Base-by-base conservation (phyloP, 2,888 invertebrate genomes). In the Sialis lutaria region DNA sequence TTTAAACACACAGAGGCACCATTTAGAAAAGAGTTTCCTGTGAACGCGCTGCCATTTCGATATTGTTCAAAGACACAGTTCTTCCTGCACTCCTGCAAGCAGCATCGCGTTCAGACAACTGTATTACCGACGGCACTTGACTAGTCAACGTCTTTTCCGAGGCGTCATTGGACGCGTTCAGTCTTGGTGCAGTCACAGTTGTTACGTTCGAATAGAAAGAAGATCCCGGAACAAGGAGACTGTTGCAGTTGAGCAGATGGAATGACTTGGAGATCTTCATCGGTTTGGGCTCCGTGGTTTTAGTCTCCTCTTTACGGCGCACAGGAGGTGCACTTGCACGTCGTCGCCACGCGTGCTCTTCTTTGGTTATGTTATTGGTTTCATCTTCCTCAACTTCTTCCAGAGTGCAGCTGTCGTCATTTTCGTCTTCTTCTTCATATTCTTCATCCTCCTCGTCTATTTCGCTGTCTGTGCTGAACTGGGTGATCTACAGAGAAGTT, bases 381-480 rank as follows among this genome's bases (percentile, higher is more conserved):
- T 57, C 57, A 41, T 58, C 58, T 31, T 60, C 59, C 51, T 57
- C 58, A 44, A 59, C 59, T 7, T 37, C 37, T 7, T 37, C 37
- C 10, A 37, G 37, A 6, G 37, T 37, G 12, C 37, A n/a, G 8
- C 37, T 12, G 2, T 12, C 12, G 37, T n/a, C 37, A 8, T 37
- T 57, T 40, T 57, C 57, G 42, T 58, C 58, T 31, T 60, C 58
- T 31, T 60, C 58, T 44, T 60, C 59, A 10, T 37, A n/a, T 37
- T 37, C 37, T n/a, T 10, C 10, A 2, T n/a, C 12, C 6, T 12
- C 37, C 6, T 12, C 37, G 7, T 12, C 12, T n/a, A 12, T 12
- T n/a, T 37, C 85, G 57, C 84, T 87, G 59, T 87, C 87, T 37
- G 86, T 86, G 50, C 85, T 85, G 60, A 87, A 81, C 57, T 83